Evolutionary conservation across 2,888 invertebrate species (phyloP).

Genomic region (Theretra japonica): DNA sequence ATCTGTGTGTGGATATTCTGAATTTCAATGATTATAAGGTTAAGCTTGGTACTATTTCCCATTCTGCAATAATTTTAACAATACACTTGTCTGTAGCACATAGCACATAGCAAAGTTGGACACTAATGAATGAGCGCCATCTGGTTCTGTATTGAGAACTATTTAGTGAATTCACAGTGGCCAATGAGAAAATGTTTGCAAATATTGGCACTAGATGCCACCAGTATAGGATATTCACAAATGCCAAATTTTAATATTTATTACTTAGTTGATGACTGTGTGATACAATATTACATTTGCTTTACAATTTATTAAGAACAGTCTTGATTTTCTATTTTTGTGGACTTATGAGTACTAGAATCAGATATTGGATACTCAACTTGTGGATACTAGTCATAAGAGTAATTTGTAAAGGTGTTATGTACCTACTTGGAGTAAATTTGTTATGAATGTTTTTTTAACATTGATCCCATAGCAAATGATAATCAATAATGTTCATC

Average conservation of each 20-base stretch:
- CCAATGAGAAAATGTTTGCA: neutral
- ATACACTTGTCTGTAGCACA: neutral
- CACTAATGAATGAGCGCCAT: constrained; percentile 16
- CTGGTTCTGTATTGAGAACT: neutral
- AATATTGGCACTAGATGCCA: constrained; percentile 7
- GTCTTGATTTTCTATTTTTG: no score
- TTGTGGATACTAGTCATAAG: no score
- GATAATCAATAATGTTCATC: no score
- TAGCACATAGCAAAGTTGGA: neutral
- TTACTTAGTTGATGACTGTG: no score
- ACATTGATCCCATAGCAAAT: no score
- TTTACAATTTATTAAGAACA: no score
- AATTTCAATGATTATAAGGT: constrained; percentile 1
- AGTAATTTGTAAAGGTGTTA: no score
- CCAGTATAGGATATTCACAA: neutral
- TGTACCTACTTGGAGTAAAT: no score
- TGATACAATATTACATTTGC: no score
- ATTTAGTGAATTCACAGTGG: neutral
- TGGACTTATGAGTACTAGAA: no score
- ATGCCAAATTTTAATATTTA: neutral
- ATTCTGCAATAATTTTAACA: constrained; percentile 1
- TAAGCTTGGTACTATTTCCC: constrained; percentile 2
- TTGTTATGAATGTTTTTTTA: no score
- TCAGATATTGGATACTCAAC: no score
- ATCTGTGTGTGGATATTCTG: constrained; percentile 3